Conservation (phyloP, 2,797 vertebrate species). For the Clarias pachynema region DNA sequence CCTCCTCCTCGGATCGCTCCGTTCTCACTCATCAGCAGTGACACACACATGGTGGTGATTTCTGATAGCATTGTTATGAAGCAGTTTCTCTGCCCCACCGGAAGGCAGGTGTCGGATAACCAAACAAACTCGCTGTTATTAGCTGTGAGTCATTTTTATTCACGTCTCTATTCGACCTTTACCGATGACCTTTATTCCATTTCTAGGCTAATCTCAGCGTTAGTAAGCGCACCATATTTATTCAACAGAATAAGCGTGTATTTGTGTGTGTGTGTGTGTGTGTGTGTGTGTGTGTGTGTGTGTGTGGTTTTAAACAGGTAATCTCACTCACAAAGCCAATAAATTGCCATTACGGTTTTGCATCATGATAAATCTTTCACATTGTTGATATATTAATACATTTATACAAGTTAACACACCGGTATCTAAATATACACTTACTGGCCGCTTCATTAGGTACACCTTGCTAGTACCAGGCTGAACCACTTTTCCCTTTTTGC, state of each 20-base stretch:
- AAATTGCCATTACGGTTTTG: not conserved
- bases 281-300: not conserved
- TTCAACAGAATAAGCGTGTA: not conserved
- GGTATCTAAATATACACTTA: too few relatives aligned
- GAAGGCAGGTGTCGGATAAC: slow-evolving; percentile 25
- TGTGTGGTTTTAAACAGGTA: not conserved
- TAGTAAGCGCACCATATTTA: not conserved
- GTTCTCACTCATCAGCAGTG: slow-evolving; percentile 19
- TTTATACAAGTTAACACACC: too few relatives aligned
- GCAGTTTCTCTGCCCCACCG: not conserved
- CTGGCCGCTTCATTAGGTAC: too few relatives aligned
- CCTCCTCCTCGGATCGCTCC: not conserved
- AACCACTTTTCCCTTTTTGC: too few relatives aligned
- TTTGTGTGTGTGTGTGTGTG: not conserved
- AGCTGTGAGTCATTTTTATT: slow-evolving; percentile 30
- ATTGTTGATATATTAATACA: not conserved
- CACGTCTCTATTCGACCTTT: slow-evolving; percentile 38
- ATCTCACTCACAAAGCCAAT: slow-evolving; percentile 3
- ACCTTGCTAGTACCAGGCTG: too few relatives aligned
- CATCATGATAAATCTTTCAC: not conserved
- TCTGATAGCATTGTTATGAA: slow-evolving; percentile 26
- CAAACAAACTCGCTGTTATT: slow-evolving; percentile 37
- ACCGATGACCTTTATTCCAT: slow-evolving; percentile 36
- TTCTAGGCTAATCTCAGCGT: slow-evolving; percentile 29
- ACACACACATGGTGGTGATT: slow-evolving; percentile 23